Evolutionary conservation across 2,797 vertebrate species (phyloP), one percentile per base, ranked within the genome.

Genomic region (Melanotaenia nigrans): DNA sequence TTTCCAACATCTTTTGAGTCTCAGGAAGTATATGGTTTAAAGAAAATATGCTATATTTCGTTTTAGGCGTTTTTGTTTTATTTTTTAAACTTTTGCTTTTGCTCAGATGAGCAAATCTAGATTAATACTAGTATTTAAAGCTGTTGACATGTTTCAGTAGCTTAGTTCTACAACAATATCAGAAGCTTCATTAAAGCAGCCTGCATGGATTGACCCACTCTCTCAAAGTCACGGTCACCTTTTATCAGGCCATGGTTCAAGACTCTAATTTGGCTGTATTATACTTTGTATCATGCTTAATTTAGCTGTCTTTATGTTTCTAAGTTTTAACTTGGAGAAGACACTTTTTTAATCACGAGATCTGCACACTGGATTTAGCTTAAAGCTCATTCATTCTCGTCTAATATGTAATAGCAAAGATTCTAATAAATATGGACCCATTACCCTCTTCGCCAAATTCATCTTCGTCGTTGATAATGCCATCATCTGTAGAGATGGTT

Each of bases 361-460:
- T 49, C 47, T n/a, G 47, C 8, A 49, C n/a, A 20, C 47, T 54
- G 12, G 51, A 13, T 4, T 42, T 6, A 49, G 8, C 13, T 35
- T 7, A 47, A 33, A 4, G 30, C 10, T 9, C 14, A 30, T 13
- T 32, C 2, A 56, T 60, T 33, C 24, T 38, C 24, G 59, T n/a
- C n/a, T 25, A 38, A 49, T 59, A 24, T 42, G 7, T 8, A 22
- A 49, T 2, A n/a, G 42, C 14, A 3, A 2, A 5, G 20, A 13
- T 14, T 25, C 4, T 5, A 54, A 13, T 22, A 49, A 49, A 49
- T 54, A 55, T 14, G 25, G 4, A 55, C 10, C 11, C n/a, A 0
- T 84, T 84, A 95, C 95, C 95, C 82, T 93, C 93, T 1, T 93
- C 93, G 24, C 72, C 91, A 66, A 95, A 93, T 5, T 95, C 94